Conservation (phyloP, 2,888 invertebrate species). For the Mesorhabditis belari region DNA sequence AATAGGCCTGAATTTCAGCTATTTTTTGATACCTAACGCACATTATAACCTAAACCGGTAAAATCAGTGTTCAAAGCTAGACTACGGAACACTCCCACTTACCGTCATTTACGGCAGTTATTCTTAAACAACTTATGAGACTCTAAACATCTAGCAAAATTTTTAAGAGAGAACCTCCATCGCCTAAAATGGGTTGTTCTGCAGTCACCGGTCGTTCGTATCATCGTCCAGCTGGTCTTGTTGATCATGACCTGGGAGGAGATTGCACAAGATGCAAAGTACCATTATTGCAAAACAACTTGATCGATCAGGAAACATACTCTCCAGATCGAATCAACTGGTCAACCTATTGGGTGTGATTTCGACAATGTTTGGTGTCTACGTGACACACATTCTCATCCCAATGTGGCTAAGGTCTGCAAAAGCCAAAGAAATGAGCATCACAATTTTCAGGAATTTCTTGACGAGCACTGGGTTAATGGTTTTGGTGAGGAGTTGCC, state of each 20-base stretch:
- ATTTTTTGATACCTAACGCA: too few species aligned
- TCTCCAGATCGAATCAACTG: background rate
- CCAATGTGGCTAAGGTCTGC: background rate
- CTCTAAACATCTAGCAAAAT: too few species aligned
- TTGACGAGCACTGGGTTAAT: background rate
- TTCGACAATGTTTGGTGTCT: background rate
- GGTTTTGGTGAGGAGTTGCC: background rate
- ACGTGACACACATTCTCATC: background rate
- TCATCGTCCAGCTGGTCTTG: background rate
- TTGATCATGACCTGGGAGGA: background rate
- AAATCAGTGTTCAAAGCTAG: too few species aligned
- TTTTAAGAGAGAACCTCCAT: background rate
- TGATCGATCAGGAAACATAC: too few species aligned
- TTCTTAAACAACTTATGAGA: too few species aligned
- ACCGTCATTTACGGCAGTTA: too few species aligned
- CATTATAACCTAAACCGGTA: too few species aligned
- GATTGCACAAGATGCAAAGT: background rate
- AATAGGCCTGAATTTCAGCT: too few species aligned
- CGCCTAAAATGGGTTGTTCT: background rate
- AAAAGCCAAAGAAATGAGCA: background rate
- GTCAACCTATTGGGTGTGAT: background rate
- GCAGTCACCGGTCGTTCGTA: background rate
- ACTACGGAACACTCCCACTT: too few species aligned
- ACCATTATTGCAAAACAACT: background rate
- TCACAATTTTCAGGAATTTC: background rate